Percentiles rank a stretch among this genome's conserved stretches.
Evolutionary conservation across 2,113 vertebrate genomes (phyloP).

Genomic region (human): DNA sequence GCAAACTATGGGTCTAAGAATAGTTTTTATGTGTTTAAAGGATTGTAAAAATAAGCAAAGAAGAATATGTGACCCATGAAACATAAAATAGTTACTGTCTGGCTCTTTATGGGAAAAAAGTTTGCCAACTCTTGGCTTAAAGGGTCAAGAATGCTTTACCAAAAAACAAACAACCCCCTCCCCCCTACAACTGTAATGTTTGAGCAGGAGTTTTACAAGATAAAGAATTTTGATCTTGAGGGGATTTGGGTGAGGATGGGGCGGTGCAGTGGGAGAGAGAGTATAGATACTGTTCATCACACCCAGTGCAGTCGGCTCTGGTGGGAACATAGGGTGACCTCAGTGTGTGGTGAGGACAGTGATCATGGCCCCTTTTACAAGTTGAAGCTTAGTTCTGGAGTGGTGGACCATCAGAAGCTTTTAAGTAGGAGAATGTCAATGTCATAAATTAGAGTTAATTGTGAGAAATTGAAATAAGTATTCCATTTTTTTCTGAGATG

Average conservation of each 20-base stretch:
- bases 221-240: not conserved
- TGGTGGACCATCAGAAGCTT: not conserved
- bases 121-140: not conserved
- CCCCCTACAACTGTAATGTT: not conserved
- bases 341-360: not conserved
- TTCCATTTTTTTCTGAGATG: not conserved
- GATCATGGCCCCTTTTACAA: too few species aligned
- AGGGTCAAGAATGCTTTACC: not conserved
- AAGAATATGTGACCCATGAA: not conserved
- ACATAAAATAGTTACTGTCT: not conserved
- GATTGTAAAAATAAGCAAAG: not conserved
- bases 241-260: not conserved
- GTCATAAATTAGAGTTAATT: not conserved
- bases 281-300: not conserved
- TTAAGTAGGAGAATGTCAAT: not conserved
- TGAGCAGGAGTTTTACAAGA: not conserved
- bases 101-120: not conserved
- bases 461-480: not conserved
- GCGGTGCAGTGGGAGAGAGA: too few species aligned
- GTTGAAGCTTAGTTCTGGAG: not conserved
- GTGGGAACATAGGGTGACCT: not conserved
- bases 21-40: not conserved
- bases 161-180: too few species aligned
- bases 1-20: not conserved
- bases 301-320: rapidly evolving